Conservation (phyloP, 2,113 vertebrate species). For the Steatornis caripensis region DNA sequence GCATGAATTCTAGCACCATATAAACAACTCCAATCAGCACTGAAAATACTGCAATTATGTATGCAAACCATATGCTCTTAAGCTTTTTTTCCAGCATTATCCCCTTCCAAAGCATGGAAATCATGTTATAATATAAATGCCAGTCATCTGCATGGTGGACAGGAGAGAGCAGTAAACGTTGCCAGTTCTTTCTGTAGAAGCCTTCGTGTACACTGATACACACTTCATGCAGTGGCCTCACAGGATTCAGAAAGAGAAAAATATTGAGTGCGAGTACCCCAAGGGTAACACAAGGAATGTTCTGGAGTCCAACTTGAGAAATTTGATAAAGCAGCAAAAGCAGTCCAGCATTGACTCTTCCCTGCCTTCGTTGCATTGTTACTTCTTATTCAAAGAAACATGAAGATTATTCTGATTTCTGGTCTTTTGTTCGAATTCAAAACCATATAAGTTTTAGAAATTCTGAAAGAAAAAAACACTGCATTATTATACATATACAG, state of each 20-base stretch:
- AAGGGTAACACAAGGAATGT: conserved; percentile 89
- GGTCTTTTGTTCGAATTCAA: not conserved
- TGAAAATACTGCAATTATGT: conserved; percentile 83
- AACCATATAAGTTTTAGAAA: not conserved
- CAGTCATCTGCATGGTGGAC: conserved; percentile 89
- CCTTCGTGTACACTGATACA: conserved; percentile 86
- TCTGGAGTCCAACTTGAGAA: conserved; percentile 82
- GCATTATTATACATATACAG: not conserved
- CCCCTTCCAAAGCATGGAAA: conserved; percentile 92
- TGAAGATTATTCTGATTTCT: not conserved
- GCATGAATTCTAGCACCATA: conserved; percentile 75
- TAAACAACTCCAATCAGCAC: conserved; percentile 86
- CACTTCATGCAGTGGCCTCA: conserved; percentile 67
- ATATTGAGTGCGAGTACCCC: conserved; percentile 82
- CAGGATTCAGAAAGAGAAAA: conserved; percentile 86
- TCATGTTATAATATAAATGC: conserved; percentile 97
- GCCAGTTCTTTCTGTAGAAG: conserved; percentile 81
- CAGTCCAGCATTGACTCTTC: conserved; percentile 77
- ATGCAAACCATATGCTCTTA: conserved; percentile 83
- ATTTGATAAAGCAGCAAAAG: conserved; percentile 85
- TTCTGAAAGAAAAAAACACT: conserved; percentile 57
- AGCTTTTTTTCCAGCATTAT: conserved; percentile 81
- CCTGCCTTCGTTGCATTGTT: conserved; percentile 72
- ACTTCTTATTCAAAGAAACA: not conserved
- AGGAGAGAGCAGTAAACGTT: conserved; percentile 84